Base-by-base conservation (phyloP, 2,797 vertebrate species). In the Hirundo rustica region DNA sequence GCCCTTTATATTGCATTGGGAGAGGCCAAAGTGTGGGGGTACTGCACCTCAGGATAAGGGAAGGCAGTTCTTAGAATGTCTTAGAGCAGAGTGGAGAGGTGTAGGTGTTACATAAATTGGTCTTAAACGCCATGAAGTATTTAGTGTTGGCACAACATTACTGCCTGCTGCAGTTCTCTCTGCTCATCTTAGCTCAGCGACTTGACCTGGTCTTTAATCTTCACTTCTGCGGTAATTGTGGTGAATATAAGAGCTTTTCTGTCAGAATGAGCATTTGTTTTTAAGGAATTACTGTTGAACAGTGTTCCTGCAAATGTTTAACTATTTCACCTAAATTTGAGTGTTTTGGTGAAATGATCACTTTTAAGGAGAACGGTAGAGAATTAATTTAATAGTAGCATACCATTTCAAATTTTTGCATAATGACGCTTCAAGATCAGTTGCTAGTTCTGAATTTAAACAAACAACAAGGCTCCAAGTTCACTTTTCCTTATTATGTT, bases 181-280 rank as follows among this genome's bases (percentile, higher is more conserved):
- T 82, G 84, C 85, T 84, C 5, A 2, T 70, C 34, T 72, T 30
- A 36, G 64, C 38, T 72, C 36, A 36, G 60, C 54, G 77, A 15
- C 58, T 94, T 48, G 58, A 83, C n/a, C 18, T 83, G 72, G 57
- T 58, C 26, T 85, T 87, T 74, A 36, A 57, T 77, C 50, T 85
- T 85, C 26, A 36, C 21, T 89, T 91, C 57, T 77, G 4, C 5
- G 54, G 60, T 81, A 68, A 45, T 21, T 78, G 72, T 50, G 54
- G 42, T 53, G 40, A 89, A 55, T 58, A 32, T 6, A 72, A 80
- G 55, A 70, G 44, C 68, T 62, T 79, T 73, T 57, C 66, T 58
- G 10, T 89, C 51, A 66, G 26, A 89, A 68, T 3, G 8, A 88
- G 29, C 7, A 3, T 20, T 29, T 5, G 50, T 71, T 74, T 92